Evolutionary conservation across 2,113 vertebrate genomes (phyloP).

Genomic region (Emydura subglobosa): DNA sequence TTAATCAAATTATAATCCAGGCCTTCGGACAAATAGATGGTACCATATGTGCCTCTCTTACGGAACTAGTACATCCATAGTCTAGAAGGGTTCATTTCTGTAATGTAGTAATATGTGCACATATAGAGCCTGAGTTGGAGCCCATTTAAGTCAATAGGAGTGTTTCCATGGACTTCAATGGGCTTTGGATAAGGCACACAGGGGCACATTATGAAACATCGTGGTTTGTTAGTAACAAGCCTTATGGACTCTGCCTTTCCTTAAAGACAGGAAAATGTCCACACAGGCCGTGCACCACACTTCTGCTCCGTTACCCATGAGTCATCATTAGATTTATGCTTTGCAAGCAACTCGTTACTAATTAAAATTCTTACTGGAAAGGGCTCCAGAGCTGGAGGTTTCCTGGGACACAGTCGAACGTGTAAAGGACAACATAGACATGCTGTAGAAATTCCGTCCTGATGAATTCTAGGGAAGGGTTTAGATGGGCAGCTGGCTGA

Average conservation of each 20-base stretch:
- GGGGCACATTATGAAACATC: neutral
- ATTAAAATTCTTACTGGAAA: slow-evolving; percentile 41
- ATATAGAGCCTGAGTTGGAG: neutral
- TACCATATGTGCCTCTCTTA: neutral
- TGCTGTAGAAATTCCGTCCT: neutral
- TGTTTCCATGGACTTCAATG: neutral
- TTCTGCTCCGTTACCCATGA: neutral
- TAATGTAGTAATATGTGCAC: neutral
- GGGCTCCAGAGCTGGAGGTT: neutral
- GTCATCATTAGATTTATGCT: neutral
- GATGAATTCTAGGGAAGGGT: neutral
- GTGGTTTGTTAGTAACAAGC: neutral
- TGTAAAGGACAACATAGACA: neutral
- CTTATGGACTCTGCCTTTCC: neutral
- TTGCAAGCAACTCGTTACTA: neutral
- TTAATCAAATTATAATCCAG: neutral
- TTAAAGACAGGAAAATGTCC: neutral
- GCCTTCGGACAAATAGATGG: neutral
- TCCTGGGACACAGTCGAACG: neutral
- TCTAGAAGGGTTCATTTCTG: neutral
- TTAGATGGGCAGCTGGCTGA: neutral
- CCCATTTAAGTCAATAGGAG: neutral
- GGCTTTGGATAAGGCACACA: neutral
- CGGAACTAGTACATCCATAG: neutral
- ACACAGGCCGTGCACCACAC: neutral